Conservation (phyloP, 2,113 vertebrate species). For the Columba janthina region DNA sequence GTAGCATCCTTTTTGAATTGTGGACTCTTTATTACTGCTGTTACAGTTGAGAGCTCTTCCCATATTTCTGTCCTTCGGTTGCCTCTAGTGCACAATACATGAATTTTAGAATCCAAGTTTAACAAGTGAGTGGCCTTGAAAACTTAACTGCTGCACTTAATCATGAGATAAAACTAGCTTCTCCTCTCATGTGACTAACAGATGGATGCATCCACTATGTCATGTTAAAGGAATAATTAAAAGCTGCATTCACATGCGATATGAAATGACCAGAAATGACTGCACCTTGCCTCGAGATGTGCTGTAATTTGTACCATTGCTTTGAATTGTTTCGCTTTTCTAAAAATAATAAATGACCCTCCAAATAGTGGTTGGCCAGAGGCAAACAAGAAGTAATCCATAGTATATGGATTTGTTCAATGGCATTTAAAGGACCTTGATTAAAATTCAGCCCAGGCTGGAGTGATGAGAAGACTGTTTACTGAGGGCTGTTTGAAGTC, state of each 20-base stretch:
- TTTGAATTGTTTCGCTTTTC: slow-evolving; percentile 73
- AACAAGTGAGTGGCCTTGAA: background rate
- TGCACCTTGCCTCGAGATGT: background rate
- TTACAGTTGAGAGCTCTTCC: background rate
- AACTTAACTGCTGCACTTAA: background rate
- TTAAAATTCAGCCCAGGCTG: slow-evolving; percentile 77
- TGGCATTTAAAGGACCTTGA: slow-evolving; percentile 83
- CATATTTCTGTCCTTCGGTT: background rate
- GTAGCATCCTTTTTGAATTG: background rate
- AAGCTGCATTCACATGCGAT: slow-evolving; percentile 38
- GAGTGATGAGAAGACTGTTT: slow-evolving; percentile 71
- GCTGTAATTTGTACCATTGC: slow-evolving; percentile 61
- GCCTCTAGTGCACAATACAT: background rate
- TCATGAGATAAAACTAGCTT: slow-evolving; percentile 1
- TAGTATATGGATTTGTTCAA: slow-evolving; percentile 81
- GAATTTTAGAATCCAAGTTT: slow-evolving; percentile 1
- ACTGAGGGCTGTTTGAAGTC: slow-evolving; percentile 67
- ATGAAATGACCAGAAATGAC: slow-evolving; percentile 41
- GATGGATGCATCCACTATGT: slow-evolving; percentile 13
- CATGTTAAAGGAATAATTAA: slow-evolving; percentile 56
- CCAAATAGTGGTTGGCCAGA: slow-evolving; percentile 69
- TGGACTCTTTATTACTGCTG: background rate
- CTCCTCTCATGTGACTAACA: background rate
- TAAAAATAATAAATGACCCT: slow-evolving; percentile 80
- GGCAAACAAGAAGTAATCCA: slow-evolving; percentile 76